These are phyloP conservation scores for Chlorodrepanis virens DNA, from an alignment of 2,113 vertebrate genomes.

Conservation along the genomic window DNA sequence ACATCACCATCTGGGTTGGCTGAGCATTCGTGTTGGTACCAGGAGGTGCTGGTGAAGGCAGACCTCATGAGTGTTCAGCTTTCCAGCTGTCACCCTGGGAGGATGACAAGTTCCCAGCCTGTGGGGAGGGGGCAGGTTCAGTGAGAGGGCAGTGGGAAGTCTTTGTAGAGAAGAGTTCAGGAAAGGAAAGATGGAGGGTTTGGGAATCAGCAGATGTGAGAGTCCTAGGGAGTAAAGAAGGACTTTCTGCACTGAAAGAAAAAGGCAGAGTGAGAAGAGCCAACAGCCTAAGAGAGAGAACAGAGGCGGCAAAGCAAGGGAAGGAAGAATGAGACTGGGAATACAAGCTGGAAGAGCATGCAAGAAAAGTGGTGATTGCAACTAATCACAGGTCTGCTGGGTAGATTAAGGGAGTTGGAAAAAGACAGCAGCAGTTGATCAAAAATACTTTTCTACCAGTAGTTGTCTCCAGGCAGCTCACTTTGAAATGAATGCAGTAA, in stretches of 20 bases:
- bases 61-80: not conserved
- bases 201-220: not conserved
- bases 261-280: not conserved
- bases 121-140: not conserved
- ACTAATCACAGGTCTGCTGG: not conserved
- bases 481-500: not conserved
- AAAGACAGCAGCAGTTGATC: not conserved
- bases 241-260: not conserved
- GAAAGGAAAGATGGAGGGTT: not conserved
- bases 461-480: not conserved
- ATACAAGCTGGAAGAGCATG: not conserved
- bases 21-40: not conserved
- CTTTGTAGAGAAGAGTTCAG: not conserved
- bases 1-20: slow-evolving; percentile 21
- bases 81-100: not conserved
- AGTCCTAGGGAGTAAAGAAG: not conserved
- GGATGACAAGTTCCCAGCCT: not conserved
- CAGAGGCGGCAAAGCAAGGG: not conserved
- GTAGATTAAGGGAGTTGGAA: not conserved
- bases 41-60: not conserved
- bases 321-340: not conserved
- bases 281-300: not conserved
- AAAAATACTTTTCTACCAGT: not conserved
- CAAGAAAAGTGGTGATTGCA: not conserved
- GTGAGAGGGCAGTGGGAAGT: not conserved